Evolutionary conservation across 2,888 invertebrate genomes (phyloP).

Genomic region (Xanthostigma xanthostigma): DNA sequence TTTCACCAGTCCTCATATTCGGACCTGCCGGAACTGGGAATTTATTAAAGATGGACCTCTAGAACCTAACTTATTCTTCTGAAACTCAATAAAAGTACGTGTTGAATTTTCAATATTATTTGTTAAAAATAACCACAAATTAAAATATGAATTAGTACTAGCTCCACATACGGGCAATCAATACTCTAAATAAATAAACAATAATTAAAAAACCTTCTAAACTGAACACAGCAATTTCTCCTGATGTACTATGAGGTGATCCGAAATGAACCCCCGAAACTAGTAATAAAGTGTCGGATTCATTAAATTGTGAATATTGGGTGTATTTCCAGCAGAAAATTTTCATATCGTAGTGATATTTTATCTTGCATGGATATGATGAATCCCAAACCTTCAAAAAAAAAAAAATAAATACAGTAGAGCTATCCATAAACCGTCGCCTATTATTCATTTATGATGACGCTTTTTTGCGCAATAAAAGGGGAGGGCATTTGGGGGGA

Average conservation of each 20-base stretch:
- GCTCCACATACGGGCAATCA: no score
- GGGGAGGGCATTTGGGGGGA: no score
- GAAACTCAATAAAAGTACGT: no score
- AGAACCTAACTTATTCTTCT: no score
- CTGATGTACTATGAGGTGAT: conserved; percentile 57
- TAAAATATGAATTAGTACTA: neutral
- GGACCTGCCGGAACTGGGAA: no score
- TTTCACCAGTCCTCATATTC: no score
- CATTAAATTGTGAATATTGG: conserved; percentile 75
- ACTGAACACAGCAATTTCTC: conserved; percentile 78
- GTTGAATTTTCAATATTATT: no score
- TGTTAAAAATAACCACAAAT: no score
- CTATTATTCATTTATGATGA: neutral
- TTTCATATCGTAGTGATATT: conserved; percentile 63
- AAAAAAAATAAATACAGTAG: conserved; percentile 8
- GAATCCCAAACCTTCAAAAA: conserved; percentile 55
- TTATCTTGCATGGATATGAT: conserved; percentile 50
- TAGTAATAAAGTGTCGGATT: conserved; percentile 59
- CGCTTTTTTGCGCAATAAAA: neutral
- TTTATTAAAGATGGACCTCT: no score
- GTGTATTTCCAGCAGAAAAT: conserved; percentile 73
- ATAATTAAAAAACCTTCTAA: conserved; percentile 36
- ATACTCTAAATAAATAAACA: neutral
- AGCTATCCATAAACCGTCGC: neutral
- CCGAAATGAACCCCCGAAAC: conserved; percentile 79